phyloP scores from a whole-genome alignment of 2,113 vertebrate genomes.

The Aix galericulata region DNA sequence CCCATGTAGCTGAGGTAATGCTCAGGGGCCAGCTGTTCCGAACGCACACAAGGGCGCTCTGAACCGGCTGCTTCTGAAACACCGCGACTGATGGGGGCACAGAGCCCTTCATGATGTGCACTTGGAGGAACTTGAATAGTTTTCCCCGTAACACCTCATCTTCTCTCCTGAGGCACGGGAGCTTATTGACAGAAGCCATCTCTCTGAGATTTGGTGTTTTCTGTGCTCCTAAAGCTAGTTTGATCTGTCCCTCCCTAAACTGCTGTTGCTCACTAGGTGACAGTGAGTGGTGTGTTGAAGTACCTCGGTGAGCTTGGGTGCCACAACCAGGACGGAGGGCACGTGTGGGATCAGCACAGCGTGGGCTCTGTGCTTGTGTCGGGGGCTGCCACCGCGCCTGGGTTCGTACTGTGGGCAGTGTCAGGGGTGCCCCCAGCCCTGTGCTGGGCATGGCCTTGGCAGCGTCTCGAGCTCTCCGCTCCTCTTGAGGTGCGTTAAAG shows the following conservation, averaged over 20 bases:
- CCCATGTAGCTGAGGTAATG: background rate
- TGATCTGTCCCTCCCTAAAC: background rate
- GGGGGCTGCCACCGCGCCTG: background rate
- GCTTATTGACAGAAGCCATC: background rate
- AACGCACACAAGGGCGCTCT: background rate
- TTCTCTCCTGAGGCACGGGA: background rate
- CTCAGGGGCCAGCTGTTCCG: background rate
- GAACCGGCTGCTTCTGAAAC: background rate
- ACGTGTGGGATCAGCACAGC: rapidly evolving
- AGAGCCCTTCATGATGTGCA: background rate
- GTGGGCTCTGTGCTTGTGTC: rapidly evolving
- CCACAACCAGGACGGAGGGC: background rate
- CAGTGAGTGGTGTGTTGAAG: background rate
- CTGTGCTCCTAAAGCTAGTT: background rate
- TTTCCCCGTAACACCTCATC: rapidly evolving
- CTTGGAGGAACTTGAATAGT: background rate
- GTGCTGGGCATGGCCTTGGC: background rate
- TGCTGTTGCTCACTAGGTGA: background rate
- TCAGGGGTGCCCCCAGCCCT: no score
- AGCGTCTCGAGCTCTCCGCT: background rate
- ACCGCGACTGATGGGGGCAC: background rate
- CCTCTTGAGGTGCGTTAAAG: background rate
- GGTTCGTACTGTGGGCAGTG: background rate
- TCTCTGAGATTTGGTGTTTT: background rate
- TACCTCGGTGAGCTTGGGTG: background rate